Conservation (phyloP, 2,113 vertebrate genomes). For the Anarrhichthys ocellatus region DNA sequence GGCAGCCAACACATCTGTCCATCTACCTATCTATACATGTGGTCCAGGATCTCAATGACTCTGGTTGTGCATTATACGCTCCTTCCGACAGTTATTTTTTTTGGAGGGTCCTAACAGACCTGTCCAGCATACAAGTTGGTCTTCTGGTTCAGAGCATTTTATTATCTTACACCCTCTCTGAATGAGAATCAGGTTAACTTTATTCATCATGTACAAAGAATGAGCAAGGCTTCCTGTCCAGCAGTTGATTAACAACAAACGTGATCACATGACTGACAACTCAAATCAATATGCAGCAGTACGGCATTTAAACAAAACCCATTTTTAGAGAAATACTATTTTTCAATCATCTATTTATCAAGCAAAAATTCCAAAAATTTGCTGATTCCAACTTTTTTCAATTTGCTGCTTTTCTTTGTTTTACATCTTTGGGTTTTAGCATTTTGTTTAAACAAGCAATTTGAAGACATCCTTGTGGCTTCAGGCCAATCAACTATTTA, state of each 20-base stretch:
- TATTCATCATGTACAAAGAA: slow-evolving; percentile 15
- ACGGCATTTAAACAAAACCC: neutral
- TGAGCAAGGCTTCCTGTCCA: slow-evolving; percentile 25
- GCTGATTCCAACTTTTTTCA: neutral
- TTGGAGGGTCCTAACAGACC: slow-evolving; percentile 29
- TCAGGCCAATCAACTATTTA: too few relatives aligned
- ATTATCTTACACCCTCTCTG: slow-evolving; percentile 34
- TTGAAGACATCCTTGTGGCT: too few relatives aligned
- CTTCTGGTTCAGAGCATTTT: slow-evolving; percentile 39
- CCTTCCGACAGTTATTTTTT: slow-evolving; percentile 26
- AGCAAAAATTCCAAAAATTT: neutral
- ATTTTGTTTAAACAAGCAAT: too few relatives aligned
- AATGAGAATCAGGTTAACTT: slow-evolving; percentile 44
- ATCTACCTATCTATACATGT: neutral
- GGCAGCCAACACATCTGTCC: neutral
- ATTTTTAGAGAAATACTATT: neutral
- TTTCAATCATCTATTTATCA: neutral
- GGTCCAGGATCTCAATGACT: neutral
- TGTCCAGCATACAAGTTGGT: slow-evolving; percentile 38
- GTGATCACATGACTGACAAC: slow-evolving; percentile 4
- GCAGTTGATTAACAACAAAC: slow-evolving; percentile 28
- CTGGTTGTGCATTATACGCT: neutral
- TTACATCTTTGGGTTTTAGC: too few relatives aligned
- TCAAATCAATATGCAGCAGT: neutral
- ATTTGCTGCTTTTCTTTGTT: neutral